Base-by-base conservation (phyloP, 2,888 invertebrate species). In the Synergus gifuensis region DNA sequence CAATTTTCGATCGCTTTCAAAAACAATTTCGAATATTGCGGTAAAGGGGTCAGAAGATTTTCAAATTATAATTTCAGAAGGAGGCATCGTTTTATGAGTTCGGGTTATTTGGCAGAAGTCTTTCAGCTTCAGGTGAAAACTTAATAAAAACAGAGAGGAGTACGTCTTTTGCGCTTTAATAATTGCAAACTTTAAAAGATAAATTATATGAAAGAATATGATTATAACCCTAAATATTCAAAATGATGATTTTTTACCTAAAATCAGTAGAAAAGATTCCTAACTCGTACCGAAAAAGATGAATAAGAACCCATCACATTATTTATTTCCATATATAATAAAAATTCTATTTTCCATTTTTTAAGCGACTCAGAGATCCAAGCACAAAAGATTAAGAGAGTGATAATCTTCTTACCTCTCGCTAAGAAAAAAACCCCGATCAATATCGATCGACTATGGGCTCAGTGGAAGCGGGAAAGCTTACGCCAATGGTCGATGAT, bases 401-500 rank as follows among this genome's bases (percentile, higher is more conserved):
- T 67, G 67, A 67, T 67, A 67, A 67, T 67, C 44, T 44, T 63
- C 46, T 46, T 28, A 14, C 12, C 62, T 22, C 60, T 62, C 28
- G 14, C 62, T 28, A 22, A 62, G 36, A 54, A 54, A 36, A 73
- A 18, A 58, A 73, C 46, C 28, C 49, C 69, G 22, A 54, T 22
- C 62, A 73, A 73, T 28, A 14, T 49, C 69, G 22, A 54, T 22
- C 28, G 22, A 36, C 54, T 73, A 73, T 73, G 54, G 54, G 49
- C 54, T 73, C n/a, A 54, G 73, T 73, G 54, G 73, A 58, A 73
- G 54, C 73, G 54, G 54, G n/a, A 54, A 73, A 36, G 73, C 73
- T 76, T 86, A 89, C 89, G 89, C 88, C 88, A 89, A 88, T 89
- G 90, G 85, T 84, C 88, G 89, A 91, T 91, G 91, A 92, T 92